These are phyloP conservation scores for Agapornis canus DNA, from an alignment of 2,797 vertebrate species.

Conservation along the genomic window DNA sequence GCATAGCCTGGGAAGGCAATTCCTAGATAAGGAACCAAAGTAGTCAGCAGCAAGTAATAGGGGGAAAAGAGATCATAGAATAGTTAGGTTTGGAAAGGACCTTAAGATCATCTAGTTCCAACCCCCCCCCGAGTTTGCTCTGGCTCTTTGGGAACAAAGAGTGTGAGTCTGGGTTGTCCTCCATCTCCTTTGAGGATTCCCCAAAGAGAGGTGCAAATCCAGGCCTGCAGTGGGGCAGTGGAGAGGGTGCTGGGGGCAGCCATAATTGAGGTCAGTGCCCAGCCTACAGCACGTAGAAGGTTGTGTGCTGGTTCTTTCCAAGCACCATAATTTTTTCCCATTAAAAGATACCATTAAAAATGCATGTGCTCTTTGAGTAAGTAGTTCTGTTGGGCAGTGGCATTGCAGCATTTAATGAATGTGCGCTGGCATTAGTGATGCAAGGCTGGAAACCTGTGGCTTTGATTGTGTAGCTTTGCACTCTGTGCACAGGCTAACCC, in stretches of 20 bases:
- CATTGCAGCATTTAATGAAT: background rate
- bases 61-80: background rate
- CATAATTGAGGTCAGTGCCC: background rate
- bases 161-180: background rate
- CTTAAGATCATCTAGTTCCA: no score
- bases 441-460: background rate
- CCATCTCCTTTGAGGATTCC: background rate
- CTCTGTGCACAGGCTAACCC: background rate
- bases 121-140: background rate
- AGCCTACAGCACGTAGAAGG: background rate
- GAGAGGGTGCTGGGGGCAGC: background rate
- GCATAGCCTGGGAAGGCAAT: background rate
- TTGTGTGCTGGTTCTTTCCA: background rate
- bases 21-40: background rate
- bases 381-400: accelerated
- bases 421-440: background rate
- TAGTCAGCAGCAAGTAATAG: background rate
- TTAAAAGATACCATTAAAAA: background rate
- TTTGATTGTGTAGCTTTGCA: background rate
- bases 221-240: background rate
- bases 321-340: background rate
- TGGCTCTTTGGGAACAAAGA: background rate
- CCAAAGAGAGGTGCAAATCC: background rate
- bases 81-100: no score
- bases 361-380: background rate